Base-by-base conservation (phyloP, 2,797 vertebrate species). In the Cirrhinus mrigala region DNA sequence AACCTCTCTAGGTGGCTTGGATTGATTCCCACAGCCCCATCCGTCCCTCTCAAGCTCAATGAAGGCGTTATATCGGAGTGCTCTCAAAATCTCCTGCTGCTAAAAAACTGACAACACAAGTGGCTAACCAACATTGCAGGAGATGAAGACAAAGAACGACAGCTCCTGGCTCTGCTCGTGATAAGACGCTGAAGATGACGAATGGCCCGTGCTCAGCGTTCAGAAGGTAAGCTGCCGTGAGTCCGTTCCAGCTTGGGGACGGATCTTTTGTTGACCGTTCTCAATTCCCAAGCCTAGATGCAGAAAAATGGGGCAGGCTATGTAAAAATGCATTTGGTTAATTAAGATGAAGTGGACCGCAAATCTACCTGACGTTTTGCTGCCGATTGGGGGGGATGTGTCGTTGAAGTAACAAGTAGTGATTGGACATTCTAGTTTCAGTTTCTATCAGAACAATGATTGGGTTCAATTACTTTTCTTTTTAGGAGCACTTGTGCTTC, bases 321-420 rank as follows among this genome's bases (percentile, higher is more conserved):
- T 37, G 52, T 60, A 74, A 85, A 87, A 81, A 60, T 81, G 82
- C 76, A 76, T 56, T 73, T 29, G 6, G 76, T 83, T 90, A 89
- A 91, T 87, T 84, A 89, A 90, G 88, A 87, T 66, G 73, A 86
- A 89, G 66, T 73, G 81, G 62, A 64, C 46, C 8, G 58, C 82
- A 88, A 86, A 88, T 86, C 68, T 69, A 48, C 77, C 60, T 85
- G 84, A 87, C 87, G 54, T 89, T 88, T 77, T 16, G 37, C 64
- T 62, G 87, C 80, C 52, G n/a, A 82, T 66, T 40, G 82, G 12
- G 56, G 56, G 60, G 14, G 14, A 3, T 3, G 60, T 64, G 14
- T 29, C 15, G 12, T 12, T 73, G 58, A 12, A 18, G 74, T 50
- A 85, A 82, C 73, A 44, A 58, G 18, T 15, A 20, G 33, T 56